Evolutionary conservation across 2,113 vertebrate species (phyloP).

Genomic region (Alectura lathami): DNA sequence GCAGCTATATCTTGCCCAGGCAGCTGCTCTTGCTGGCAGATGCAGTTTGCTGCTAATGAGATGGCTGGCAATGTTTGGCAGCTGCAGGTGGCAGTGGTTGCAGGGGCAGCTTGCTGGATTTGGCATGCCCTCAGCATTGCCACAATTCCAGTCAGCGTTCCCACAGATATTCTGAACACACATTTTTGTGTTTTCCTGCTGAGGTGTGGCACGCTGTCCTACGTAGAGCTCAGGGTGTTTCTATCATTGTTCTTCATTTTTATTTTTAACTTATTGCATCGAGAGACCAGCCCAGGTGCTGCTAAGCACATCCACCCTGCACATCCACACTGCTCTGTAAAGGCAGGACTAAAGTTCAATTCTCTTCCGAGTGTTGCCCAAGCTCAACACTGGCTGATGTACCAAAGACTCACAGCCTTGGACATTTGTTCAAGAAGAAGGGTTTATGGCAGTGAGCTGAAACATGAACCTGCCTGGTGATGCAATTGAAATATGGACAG

Average conservation of each 20-base stretch:
- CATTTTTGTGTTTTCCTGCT: background rate
- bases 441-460: background rate
- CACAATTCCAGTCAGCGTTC: background rate
- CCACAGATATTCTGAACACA: background rate
- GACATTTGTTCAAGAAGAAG: background rate
- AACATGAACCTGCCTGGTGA: background rate
- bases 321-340: background rate
- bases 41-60: background rate
- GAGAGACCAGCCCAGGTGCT: background rate
- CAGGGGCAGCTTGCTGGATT: background rate
- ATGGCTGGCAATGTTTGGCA: background rate
- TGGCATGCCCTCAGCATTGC: background rate
- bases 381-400: background rate
- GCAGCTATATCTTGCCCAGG: background rate
- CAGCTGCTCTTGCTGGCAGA: background rate
- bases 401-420: background rate
- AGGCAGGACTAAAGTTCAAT: background rate
- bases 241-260: background rate
- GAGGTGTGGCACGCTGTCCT: background rate
- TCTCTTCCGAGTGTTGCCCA: background rate
- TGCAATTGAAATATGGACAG: background rate
- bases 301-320: background rate
- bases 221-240: background rate
- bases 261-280: background rate
- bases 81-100: background rate